These are phyloP conservation scores for Cryptoleucopteryx plumbea DNA, from an alignment of 2,113 vertebrate genomes.

Conservation along the genomic window DNA sequence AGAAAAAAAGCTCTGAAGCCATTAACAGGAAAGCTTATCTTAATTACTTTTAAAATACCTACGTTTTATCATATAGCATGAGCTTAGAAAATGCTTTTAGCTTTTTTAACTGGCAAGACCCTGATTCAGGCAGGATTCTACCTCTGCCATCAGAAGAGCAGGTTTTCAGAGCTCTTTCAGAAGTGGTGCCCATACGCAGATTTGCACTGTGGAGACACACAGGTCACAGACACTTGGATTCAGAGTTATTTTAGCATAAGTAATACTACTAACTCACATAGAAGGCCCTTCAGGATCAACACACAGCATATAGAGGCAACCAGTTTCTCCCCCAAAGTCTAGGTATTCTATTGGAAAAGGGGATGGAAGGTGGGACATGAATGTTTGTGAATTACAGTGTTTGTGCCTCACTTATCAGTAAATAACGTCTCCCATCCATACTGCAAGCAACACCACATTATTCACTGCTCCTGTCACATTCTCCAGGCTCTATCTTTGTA, in stretches of 20 bases:
- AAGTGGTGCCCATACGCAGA: background rate
- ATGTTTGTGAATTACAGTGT: background rate
- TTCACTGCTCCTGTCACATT: background rate
- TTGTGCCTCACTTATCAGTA: background rate
- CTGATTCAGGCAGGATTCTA: background rate
- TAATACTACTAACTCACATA: background rate
- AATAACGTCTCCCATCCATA: background rate
- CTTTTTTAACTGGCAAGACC: background rate
- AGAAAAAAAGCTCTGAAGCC: constrained; percentile 6
- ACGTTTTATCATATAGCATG: background rate
- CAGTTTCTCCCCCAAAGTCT: background rate
- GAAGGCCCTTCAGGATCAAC: background rate
- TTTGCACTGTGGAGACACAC: background rate
- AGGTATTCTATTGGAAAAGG: background rate
- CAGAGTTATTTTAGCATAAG: background rate
- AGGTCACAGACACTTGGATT: background rate
- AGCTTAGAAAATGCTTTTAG: background rate
- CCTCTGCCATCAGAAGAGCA: background rate
- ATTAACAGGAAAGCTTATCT: constrained; percentile 32
- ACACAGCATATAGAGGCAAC: background rate
- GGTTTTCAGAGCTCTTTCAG: background rate
- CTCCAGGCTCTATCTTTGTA: background rate
- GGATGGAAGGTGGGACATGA: background rate
- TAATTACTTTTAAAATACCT: constrained; percentile 44
- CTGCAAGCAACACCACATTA: background rate